Evolutionary conservation across 2,888 invertebrate species (phyloP), one percentile per base, ranked within the genome.

Genomic region (Aphidoletes aphidimyza): DNA sequence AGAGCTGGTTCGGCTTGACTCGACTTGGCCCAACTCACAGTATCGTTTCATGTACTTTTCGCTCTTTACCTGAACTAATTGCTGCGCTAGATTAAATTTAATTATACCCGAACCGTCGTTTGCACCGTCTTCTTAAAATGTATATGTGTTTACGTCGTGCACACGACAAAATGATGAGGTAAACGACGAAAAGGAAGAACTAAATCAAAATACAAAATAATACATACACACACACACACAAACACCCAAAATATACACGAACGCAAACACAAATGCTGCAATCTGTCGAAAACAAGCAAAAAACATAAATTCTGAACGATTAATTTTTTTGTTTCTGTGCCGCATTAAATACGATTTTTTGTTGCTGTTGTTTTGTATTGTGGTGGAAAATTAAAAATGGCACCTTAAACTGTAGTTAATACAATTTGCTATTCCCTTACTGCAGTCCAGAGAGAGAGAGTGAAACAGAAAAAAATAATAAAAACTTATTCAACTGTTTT

Each of bases 51-150:
- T 59, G 26, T 30, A 30, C 26, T 59, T 30, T 22, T 3, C 14
- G 37, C 37, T 81, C 37, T 81, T 81, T 22, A 81, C 81, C 81
- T 81, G 37, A 81, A 81, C 81, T 81, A 81, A 81, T 81, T 81
- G 37, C 36, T 81, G 81, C 81, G 81, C 36, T 37, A 37, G 81
- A 81, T 81, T 81, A 37, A 81, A 81, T 81, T 81, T 81, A 81
- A 81, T 81, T 81, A 81, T 37, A 81, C n/a, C 22, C 81, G n/a
- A 81, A 37, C 22, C 37, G 69, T 69, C 14, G 54, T 54, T 54
- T 19, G 54, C 54, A 54, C 54, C n/a, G 8, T 26, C 30, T 30
- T 69, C 30, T 30, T 69, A 2, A 30, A 69, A 0, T 30, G 30
- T 69, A 30, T 69, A 34, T 30, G 8, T 30, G 11, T 19, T 19